A percentile compares a stretch with the other conserved stretches of the same genome.
phyloP scores from a whole-genome alignment of 2,113 vertebrate species.

The Vireo altiloquus region DNA sequence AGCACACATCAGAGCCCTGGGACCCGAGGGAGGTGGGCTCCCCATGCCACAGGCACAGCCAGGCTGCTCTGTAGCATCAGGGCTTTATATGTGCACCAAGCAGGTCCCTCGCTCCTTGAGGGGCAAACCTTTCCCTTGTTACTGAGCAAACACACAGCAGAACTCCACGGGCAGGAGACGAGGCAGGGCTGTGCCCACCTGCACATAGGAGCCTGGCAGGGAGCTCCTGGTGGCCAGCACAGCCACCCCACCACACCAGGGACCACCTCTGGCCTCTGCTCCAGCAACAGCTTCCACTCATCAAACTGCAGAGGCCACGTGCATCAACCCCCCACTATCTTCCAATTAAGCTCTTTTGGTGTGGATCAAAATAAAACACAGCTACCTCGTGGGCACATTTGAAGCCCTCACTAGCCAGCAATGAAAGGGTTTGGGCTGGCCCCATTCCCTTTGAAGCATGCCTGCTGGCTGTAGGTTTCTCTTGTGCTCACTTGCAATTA shows the following conservation, averaged over 20 bases:
- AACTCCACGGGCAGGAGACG: rapidly evolving
- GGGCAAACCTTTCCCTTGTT: not conserved
- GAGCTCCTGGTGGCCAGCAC: not conserved
- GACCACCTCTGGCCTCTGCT: not conserved
- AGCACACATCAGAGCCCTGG: not conserved
- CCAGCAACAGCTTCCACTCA: not conserved
- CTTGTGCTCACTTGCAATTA: slow-evolving; percentile 3
- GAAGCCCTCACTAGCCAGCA: not conserved
- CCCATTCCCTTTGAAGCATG: slow-evolving; percentile 12
- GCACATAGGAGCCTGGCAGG: not conserved
- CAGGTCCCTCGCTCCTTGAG: rapidly evolving
- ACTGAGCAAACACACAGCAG: rapidly evolving
- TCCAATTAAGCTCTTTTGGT: not conserved
- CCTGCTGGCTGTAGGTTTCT: slow-evolving; percentile 42
- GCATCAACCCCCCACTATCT: not conserved
- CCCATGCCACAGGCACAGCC: rapidly evolving
- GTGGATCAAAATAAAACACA: not conserved
- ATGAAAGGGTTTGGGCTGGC: not conserved
- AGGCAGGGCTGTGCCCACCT: not conserved
- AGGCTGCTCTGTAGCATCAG: rapidly evolving
- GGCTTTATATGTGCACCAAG: not conserved
- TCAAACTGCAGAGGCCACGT: rapidly evolving
- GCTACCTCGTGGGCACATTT: not conserved
- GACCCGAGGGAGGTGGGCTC: not conserved
- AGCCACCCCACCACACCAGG: rapidly evolving